These are phyloP conservation scores for Spermophilus dauricus DNA, from an alignment of 2,113 vertebrate species.

Conservation along the genomic window DNA sequence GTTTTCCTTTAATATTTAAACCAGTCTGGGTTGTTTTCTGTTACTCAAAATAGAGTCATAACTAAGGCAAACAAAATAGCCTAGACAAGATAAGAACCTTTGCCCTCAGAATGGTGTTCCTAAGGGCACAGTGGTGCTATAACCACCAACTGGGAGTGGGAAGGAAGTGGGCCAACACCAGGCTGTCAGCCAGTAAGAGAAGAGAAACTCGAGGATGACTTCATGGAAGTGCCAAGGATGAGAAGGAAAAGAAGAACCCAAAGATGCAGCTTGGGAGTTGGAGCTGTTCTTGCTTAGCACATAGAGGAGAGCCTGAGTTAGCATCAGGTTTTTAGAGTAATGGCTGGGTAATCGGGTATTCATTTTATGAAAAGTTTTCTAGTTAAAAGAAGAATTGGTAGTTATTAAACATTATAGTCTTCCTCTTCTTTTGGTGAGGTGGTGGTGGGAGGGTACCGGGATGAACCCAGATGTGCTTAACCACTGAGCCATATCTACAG, in stretches of 20 bases:
- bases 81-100: background rate
- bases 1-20: background rate
- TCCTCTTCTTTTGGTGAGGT: background rate
- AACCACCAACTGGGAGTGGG: background rate
- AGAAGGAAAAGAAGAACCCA: background rate
- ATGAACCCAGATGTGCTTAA: background rate
- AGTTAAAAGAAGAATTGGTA: background rate
- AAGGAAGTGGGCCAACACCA: background rate
- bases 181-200: background rate
- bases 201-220: background rate
- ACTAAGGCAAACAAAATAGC: background rate
- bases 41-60: background rate
- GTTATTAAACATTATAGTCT: background rate
- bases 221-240: background rate
- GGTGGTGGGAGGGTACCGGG: too few relatives aligned
- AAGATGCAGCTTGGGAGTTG: background rate
- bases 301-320: background rate
- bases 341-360: background rate
- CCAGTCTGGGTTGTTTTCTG: background rate
- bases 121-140: background rate
- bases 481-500: background rate
- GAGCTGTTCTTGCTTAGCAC: background rate
- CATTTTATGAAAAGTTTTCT: background rate
- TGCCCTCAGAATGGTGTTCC: background rate
- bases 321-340: background rate